Base-by-base conservation (phyloP, 2,113 vertebrate genomes). In the Phrynosoma platyrhinos region DNA sequence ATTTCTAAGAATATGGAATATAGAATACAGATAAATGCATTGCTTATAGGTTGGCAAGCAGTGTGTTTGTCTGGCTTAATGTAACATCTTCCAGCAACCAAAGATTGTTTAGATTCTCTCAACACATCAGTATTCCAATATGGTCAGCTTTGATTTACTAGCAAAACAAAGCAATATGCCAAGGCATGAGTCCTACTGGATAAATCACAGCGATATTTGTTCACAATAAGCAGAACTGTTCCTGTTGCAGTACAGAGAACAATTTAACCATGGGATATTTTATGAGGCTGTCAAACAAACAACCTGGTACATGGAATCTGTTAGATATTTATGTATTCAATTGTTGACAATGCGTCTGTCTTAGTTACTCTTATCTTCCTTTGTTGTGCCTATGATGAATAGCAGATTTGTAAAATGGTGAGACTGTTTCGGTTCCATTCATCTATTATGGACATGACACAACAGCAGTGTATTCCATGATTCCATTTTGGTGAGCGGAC, bases 381-480 rank as follows among this genome's bases (percentile, higher is more conserved):
- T 89, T 68, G 81, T 25, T 88, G 21, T 47, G 3, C 71, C 94
- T 64, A 76, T 7, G 20, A 89, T 92, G 23, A 86, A 88, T 42
- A 76, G 6, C 86, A 36, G 58, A 9, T 85, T 86, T 12, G 75
- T 80, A 89, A 32, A 5, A 72, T 66, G 47, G 83, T 87, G 75
- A 83, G 32, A 25, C 1, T 75, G 52, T 83, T 85, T 90, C 72
- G 77, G 0, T 2, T 68, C 81, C 77, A 68, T 32, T 91, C 91
- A 75, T 91, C 90, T 27, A 88, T 84, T 89, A 90, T 86, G 88
- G 58, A 30, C 89, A 85, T 89, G 21, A 72, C 90, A 91, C 79
- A 92, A 92, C 92, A 92, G 79, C 68, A 86, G 16, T 64, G 91
- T 92, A 84, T 93, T 84, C n/a, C 9, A 79, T 88, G n/a, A 88